Evolutionary conservation across 2,797 vertebrate species (phyloP), one percentile per base, ranked within the genome.

Genomic region (Gorsachius magnificus): DNA sequence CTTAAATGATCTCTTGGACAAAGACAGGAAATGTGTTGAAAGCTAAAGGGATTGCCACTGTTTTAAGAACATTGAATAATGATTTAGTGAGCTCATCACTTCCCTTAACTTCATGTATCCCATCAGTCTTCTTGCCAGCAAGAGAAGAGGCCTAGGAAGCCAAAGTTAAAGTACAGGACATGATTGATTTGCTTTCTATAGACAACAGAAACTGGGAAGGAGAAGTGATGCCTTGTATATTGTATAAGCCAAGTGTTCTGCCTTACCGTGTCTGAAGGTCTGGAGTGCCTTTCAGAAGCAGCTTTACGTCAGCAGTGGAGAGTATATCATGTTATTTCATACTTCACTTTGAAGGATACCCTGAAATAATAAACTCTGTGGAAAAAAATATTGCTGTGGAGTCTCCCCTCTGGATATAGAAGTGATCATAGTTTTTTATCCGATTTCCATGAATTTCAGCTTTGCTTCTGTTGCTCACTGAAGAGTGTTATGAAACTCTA

Each of bases 41-140:
- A 97, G 78, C 56, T 89, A 13, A 92, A 89, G 54, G 53, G 69
- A 78, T 81, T 69, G 50, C 50, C 66, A 26, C 46, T 58, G 58
- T 75, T 92, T 63, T 58, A 83, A 87, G 56, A 80, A 41, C 1
- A 9, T 54, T 83, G 58, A 77, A 9, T 87, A 53, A 57, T 79
- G 57, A 91, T 95, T 85, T 83, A 83, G 43, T 65, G 84, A 58
- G 50, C 89, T 86, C 4, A 19, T 90, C 69, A 72, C 63, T 83
- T 92, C 72, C 68, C 46, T 89, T 78, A 72, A 61, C 78, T 83
- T 92, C 69, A 19, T 76, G 66, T 77, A 74, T 86, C 60, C 38
- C 46, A 85, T 96, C 83, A 93, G 53, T 91, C 87, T 88, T 92
- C 79, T 76, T 89, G 69, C 43, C 91, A 92, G 81, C 46, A 71